Base-by-base conservation (phyloP, 2,888 invertebrate species). In the Prionchulus punctatus region DNA sequence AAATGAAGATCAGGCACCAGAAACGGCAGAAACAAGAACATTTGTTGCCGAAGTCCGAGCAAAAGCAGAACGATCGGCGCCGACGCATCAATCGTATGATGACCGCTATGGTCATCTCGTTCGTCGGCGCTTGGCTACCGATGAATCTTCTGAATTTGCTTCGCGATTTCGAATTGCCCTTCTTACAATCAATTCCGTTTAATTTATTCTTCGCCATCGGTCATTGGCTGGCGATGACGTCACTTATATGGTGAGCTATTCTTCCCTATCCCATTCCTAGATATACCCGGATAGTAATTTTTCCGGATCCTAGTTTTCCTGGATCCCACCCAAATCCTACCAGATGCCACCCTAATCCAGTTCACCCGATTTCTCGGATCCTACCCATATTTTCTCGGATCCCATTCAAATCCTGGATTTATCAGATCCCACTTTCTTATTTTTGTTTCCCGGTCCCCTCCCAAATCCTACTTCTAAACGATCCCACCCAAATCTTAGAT, bases 81-180 rank as follows among this genome's bases (percentile, higher is more conserved):
- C 63, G 66, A 30, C 60, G 68, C 51, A 71, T 70, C 48, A 73
- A 72, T 61, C 70, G 68, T 59, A 73, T 73, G 73, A 65, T 73
- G 57, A 71, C 73, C 58, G 72, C 72, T 47, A 73, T 73, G 73
- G 72, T 73, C 12, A 66, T 68, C 50, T 72, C 72, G 54, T 73
- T 73, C 65, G 69, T 72, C 12, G 66, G 69, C 57, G 72, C 72
- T 60, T 73, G 73, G 73, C 64, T 73, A 60, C 73, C 73, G 2
- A 63, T 73, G 43, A 73, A 73, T 59, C 63, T 71, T 59, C 65
- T 71, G 30, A 69, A 71, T 53, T 62, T 72, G 48, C 59, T 21
- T 30, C 15, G 55, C n/a, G 45, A 47, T 48, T 21, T 47, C 12
- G 52, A 31, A 12, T 25, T 21, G 21, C 7, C 15, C 21, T n/a